Percentiles rank a stretch among this genome's conserved stretches.
Evolutionary conservation across 2,797 vertebrate genomes (phyloP).

Genomic region (Tolypeutes matacus): DNA sequence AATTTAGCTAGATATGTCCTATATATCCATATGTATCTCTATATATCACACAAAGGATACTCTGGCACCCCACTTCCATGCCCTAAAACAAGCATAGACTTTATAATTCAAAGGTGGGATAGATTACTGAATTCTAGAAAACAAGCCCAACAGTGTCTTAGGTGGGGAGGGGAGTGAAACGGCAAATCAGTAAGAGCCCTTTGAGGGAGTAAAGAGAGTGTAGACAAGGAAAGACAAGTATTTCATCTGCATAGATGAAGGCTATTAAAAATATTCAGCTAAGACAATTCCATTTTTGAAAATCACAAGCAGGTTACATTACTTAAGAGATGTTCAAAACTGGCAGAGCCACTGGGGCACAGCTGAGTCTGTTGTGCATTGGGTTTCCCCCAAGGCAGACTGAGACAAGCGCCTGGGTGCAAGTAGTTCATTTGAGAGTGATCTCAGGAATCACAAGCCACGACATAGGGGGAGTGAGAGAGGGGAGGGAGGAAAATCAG

Average conservation of each 20-base stretch:
- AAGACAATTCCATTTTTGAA: conserved; percentile 33
- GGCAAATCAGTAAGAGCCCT: background rate
- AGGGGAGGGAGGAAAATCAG: background rate
- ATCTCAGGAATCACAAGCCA: background rate
- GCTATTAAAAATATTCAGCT: conserved; percentile 1
- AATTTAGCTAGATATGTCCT: too few relatives aligned
- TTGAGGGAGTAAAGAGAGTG: background rate
- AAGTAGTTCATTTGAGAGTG: background rate
- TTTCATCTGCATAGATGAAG: conserved; percentile 14
- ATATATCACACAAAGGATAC: background rate
- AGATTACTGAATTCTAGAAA: conserved; percentile 23
- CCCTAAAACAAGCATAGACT: background rate
- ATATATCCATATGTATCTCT: background rate
- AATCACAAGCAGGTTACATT: background rate
- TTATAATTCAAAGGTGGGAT: background rate
- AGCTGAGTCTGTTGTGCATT: background rate
- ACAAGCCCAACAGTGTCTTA: background rate
- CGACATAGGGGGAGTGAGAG: background rate
- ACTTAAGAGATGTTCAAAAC: background rate
- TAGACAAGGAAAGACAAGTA: background rate
- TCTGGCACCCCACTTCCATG: background rate
- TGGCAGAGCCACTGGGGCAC: background rate
- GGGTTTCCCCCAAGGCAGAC: background rate
- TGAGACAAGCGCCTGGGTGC: background rate
- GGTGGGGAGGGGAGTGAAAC: background rate